Base-by-base conservation (phyloP, 2,888 invertebrate genomes). In the Diarsia dahlii region DNA sequence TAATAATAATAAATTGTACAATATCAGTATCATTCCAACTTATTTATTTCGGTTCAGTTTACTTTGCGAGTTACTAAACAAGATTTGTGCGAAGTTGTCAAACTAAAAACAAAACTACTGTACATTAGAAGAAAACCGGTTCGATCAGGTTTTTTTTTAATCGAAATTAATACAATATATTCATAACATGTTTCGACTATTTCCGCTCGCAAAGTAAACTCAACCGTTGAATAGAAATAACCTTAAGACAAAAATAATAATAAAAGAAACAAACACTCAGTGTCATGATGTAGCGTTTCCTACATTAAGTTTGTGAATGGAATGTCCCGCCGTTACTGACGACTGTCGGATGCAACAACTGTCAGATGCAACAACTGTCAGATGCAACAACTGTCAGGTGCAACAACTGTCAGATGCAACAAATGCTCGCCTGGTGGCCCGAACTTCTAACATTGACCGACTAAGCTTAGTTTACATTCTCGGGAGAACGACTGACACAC, bases 391-490 rank as follows among this genome's bases (percentile, higher is more conserved):
- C 93, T 94, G 93, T 56, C 54, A 23, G 54, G 12, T 23, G 4
- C 54, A 56, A 23, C 54, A 56, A 75, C 82, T 75, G 75, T 70
- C 68, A 83, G 76, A 72, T 80, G 85, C 81, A 89, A 87, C 81
- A 94, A 94, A 93, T 94, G 93, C 93, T 92, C 85, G 85, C 88
- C 92, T 94, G 93, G 94, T 94, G 93, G 94, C 93, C 91, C 89
- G 92, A 92, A 83, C 78, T 66, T 82, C 89, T 92, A 93, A 94
- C 94, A 93, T 91, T 88, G 94, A 93, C 90, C 88, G 90, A 92
- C 90, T 89, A 93, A 92, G 92, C 92, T 84, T 84, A 76, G 78
- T 80, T 72, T 78, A 86, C 76, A 82, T 77, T 78, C 84, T 80
- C 79, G 73, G 62, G 78, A 75, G 83, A 89, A 76, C 86, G 80